Conservation (phyloP, 2,888 invertebrate genomes). For the Electrophaes corylata region DNA sequence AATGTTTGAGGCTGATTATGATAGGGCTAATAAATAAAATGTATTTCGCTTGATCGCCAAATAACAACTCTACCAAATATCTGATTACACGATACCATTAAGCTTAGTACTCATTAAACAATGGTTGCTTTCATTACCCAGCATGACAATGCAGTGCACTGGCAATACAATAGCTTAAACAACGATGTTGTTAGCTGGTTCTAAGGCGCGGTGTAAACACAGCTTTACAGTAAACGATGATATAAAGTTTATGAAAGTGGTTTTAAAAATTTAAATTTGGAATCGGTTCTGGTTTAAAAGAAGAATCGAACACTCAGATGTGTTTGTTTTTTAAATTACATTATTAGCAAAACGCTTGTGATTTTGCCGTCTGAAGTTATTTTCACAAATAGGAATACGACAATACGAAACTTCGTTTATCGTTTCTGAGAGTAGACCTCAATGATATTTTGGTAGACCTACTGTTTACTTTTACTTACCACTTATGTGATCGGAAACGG, state of each 20-base stretch:
- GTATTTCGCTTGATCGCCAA: slow-evolving; percentile 12
- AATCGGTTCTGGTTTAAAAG: no score
- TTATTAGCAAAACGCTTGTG: no score
- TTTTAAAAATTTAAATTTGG: neutral
- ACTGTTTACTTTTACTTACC: no score
- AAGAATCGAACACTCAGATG: no score
- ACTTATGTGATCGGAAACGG: no score
- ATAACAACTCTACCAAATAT: neutral
- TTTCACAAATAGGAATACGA: no score
- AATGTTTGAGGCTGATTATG: no score
- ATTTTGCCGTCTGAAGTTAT: no score
- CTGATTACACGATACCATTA: slow-evolving; percentile 14
- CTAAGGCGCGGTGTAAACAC: slow-evolving; percentile 67
- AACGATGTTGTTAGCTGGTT: slow-evolving; percentile 58
- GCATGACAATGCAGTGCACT: slow-evolving; percentile 49
- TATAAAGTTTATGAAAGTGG: slow-evolving; percentile 20
- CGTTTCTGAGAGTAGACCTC: no score
- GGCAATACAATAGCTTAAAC: slow-evolving; percentile 51
- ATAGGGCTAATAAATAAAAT: neutral
- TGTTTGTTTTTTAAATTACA: no score
- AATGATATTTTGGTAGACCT: no score
- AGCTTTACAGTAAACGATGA: slow-evolving; percentile 52
- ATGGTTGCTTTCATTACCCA: slow-evolving; percentile 43
- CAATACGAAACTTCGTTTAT: no score
- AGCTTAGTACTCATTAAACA: slow-evolving; percentile 29